These are phyloP conservation scores for Cynopterus brachyotis DNA, from an alignment of 2,113 vertebrate genomes.

Conservation along the genomic window DNA sequence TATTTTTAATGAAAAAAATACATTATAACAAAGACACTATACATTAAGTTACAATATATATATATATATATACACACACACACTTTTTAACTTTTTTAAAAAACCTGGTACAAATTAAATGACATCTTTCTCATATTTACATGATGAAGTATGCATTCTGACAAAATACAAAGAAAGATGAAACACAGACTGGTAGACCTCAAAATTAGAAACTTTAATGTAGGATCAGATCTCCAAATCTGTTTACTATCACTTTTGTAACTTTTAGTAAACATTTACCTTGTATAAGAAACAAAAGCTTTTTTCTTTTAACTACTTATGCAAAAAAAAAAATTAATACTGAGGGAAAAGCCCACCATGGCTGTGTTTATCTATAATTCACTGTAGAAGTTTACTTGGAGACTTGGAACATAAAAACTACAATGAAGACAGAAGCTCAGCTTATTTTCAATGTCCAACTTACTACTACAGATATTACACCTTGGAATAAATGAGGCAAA, in stretches of 20 bases:
- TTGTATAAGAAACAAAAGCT: conserved; percentile 25
- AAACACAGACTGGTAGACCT: conserved; percentile 47
- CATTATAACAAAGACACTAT: conserved; percentile 76
- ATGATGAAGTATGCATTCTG: conserved; percentile 56
- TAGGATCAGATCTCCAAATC: not conserved
- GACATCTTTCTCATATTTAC: conserved; percentile 65
- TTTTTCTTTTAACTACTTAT: conserved; percentile 48
- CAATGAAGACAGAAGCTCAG: conserved; percentile 63
- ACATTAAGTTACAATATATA: conserved; percentile 75
- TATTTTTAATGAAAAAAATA: conserved; percentile 72
- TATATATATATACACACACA: not conserved
- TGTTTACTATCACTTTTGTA: conserved; percentile 32
- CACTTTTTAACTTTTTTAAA: conserved; percentile 53
- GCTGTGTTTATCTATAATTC: conserved; percentile 46
- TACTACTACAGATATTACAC: not conserved
- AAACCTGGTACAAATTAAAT: conserved; percentile 72
- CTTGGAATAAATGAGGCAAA: conserved; percentile 33
- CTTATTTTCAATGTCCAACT: conserved; percentile 54
- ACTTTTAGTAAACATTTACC: conserved; percentile 37
- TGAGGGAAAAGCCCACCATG: conserved; percentile 22
- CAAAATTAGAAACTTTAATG: conserved; percentile 56
- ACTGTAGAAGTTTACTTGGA: conserved; percentile 41
- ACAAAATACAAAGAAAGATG: conserved; percentile 58
- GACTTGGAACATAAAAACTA: conserved; percentile 44
- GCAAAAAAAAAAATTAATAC: not conserved